Evolutionary conservation across 1,140 invertebrate genomes (phyloP), one percentile per base, ranked within the genome.

Genomic region (Diabrotica virgifera): DNA sequence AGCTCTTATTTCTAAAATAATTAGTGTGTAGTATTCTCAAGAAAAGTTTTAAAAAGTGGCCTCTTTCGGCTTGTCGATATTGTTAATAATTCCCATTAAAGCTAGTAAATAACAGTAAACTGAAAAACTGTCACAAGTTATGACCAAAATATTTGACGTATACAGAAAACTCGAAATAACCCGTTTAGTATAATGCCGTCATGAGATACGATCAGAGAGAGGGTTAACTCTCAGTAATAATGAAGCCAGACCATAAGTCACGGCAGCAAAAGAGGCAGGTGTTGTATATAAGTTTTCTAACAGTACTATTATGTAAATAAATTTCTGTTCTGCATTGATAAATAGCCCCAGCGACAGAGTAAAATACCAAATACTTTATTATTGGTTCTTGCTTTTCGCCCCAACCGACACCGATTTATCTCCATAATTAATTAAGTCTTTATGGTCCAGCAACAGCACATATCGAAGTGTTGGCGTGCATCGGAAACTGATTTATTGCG

Each of bases 381-480:
- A 53, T 67, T 53, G 50, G 54, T 40, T 46, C n/a, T 46, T 46
- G 40, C 40, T 46, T 46, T 54, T 52, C 13, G 0, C 59, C 0
- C 2, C 35, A 50, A 53, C 12, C 57, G 65, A 66, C 65, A 63
- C 54, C 61, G 65, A 67, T 67, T 67, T 63, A 67, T 67, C 59
- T 56, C 38, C 61, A 53, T 61, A 66, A 54, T 67, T 67, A 67
- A 63, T 67, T 58, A 67, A 67, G 56, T 59, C 58, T 59, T 59
- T 59, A 59, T 50, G 58, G 12, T 57, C 24, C 12, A 57, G 12
- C 55, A 10, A 57, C 55, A 36, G 12, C 55, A 57, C 12, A 57
- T 12, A 57, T 57, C 55, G 55, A 57, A 57, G 36, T 24, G 55
- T 57, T 52, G 35, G 54, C 51, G 55, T 52, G 12, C 46, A 68